phyloP scores from a whole-genome alignment of 2,797 vertebrate species.

The Malurus splendens region DNA sequence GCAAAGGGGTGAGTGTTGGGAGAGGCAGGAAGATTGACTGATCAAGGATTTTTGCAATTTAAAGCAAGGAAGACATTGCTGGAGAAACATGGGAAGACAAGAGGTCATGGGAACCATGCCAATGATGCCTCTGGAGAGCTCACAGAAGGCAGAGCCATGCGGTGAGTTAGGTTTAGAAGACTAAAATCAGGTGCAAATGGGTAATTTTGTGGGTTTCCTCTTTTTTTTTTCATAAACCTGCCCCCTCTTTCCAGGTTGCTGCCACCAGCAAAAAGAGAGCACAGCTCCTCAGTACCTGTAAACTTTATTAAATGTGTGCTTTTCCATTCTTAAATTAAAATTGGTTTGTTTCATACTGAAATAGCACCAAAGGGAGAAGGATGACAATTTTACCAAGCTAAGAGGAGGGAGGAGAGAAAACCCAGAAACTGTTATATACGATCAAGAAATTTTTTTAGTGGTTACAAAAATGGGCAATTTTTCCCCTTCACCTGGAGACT shows the following conservation, averaged over 20 bases:
- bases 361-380: slow-evolving; percentile 49
- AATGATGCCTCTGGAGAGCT: background rate
- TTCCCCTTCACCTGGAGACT: background rate
- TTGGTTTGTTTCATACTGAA: slow-evolving; percentile 11
- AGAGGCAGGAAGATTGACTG: background rate
- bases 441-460: background rate
- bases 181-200: background rate
- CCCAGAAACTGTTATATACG: background rate
- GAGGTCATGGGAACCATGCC: rapidly evolving
- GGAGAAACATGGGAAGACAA: background rate
- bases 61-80: background rate
- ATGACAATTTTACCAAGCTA: slow-evolving; percentile 17
- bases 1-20: rapidly evolving
- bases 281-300: slow-evolving; percentile 56
- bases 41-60: background rate
- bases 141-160: background rate
- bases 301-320: slow-evolving; percentile 69
- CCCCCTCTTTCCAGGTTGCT: background rate
- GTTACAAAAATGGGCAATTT: background rate
- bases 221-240: background rate
- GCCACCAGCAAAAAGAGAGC: slow-evolving; percentile 48
- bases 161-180: background rate
- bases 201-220: background rate
- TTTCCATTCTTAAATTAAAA: slow-evolving; percentile 53
- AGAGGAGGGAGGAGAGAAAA: slow-evolving; percentile 20